Conservation (phyloP, 2,113 vertebrate genomes). For the Lanius collurio region DNA sequence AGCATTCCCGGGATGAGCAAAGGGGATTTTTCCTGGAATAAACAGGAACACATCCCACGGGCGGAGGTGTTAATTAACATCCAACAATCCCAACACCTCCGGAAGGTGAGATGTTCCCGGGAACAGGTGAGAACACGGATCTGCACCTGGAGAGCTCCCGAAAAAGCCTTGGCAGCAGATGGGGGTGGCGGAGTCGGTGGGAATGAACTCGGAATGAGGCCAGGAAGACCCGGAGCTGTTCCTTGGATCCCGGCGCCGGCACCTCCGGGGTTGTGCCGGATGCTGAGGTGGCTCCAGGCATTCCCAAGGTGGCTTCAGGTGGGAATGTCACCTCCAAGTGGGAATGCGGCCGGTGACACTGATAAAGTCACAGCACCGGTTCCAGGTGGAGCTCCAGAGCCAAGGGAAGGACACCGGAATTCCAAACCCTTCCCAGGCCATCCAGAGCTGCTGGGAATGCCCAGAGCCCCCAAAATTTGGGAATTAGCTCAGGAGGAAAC, state of each 20-base stretch:
- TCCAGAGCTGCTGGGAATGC: background rate
- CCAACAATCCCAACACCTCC: accelerated
- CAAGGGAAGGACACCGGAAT: background rate
- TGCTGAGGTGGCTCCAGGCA: background rate
- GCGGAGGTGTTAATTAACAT: slow-evolving; percentile 6
- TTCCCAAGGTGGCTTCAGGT: background rate
- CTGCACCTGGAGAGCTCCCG: background rate
- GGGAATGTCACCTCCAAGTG: background rate
- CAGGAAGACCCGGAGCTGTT: background rate
- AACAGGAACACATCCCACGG: accelerated
- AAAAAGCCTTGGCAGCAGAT: background rate
- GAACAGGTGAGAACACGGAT: background rate
- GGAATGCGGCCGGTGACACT: background rate
- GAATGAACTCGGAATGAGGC: background rate
- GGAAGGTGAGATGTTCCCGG: background rate
- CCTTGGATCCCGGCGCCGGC: accelerated
- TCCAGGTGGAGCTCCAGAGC: background rate
- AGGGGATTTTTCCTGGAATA: background rate
- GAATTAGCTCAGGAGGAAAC: background rate
- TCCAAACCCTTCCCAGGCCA: background rate
- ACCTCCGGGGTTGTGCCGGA: accelerated
- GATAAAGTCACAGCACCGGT: background rate
- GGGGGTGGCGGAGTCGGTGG: background rate
- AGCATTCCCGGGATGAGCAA: background rate
- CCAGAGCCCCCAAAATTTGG: background rate